phyloP scores from a whole-genome alignment of 2,113 vertebrate species.

The Ranitomeya imitator region DNA sequence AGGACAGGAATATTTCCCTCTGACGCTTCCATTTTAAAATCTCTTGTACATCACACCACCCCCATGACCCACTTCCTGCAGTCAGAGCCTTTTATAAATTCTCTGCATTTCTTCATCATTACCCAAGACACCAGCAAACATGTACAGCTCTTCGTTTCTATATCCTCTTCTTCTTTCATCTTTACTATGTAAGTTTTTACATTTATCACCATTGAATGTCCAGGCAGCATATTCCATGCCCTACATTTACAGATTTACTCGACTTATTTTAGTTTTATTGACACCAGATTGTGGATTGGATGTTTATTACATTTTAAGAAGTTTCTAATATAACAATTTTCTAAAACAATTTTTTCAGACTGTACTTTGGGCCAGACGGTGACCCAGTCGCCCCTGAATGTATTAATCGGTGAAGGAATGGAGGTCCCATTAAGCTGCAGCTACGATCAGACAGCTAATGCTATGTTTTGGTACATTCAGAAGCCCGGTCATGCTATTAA shows the following conservation, averaged over 20 bases:
- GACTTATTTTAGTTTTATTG: not conserved
- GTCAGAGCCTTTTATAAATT: not conserved
- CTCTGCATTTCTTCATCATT: not conserved
- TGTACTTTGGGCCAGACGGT: constrained; percentile 11
- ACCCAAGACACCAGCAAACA: not conserved
- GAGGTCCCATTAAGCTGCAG: not conserved
- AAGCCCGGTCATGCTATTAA: constrained; percentile 15
- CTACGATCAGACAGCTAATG: not conserved
- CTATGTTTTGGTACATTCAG: constrained; percentile 47
- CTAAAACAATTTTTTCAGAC: constrained; percentile 10
- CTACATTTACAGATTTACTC: not conserved
- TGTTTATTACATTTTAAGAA: not conserved
- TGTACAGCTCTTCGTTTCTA: not conserved
- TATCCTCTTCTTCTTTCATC: not conserved
- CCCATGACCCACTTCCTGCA: constrained; percentile 10
- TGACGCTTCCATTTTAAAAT: too few species aligned
- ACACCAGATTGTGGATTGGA: not conserved
- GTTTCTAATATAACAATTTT: too few species aligned
- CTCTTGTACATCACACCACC: not conserved
- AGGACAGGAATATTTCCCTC: too few species aligned
- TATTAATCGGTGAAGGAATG: not conserved
- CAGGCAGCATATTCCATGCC: not conserved
- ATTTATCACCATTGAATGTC: not conserved
- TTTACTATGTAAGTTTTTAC: not conserved
- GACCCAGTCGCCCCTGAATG: constrained; percentile 17